Base-by-base conservation (phyloP, 1,140 invertebrate genomes). In the Lepidurus couesii region DNA sequence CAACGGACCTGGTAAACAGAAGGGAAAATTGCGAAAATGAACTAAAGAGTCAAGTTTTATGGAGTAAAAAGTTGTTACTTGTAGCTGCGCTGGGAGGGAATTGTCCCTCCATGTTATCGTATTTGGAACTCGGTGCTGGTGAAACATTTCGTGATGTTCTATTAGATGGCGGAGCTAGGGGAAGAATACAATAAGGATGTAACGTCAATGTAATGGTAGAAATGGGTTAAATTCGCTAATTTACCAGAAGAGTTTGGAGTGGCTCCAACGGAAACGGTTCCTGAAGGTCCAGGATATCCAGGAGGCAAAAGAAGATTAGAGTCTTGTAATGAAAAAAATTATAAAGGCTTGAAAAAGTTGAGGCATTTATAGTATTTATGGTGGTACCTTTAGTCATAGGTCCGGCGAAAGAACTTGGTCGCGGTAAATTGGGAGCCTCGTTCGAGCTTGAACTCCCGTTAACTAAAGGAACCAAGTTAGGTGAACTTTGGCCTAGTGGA, bases 301-400 rank as follows among this genome's bases (percentile, higher is more conserved):
- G 53, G 53, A 65, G 53, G 53, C 53, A 65, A 65, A 21, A 65
- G 53, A 65, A 65, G 53, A 65, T 65, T 65, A 65, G 53, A 65
- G 21, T 65, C 53, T 65, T 65, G n/a, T 9, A 34, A 34, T 34
- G 16, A 65, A 65, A 65, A 65, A 65, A 21, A 65, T 21, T 16
- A 65, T 65, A 65, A n/a, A 65, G 6, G n/a, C 53, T 13, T 7
- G n/a, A 13, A 65, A 9, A 1, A 65, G 4, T 65, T 65, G 16
- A 24, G 24, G 24, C 1, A 24, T 24, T 24, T 24, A 24, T 24
- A 24, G 24, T 16, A 47, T n/a, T 13, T n/a, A 65, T 65, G 7
- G 21, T 65, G 6, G 21, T 65, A 65, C 53, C 53, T 65, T 16
- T 65, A 65, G 21, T 21, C 21, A 21, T 65, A 7, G 53, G 53